Conservation (phyloP, 2,888 invertebrate species). For the Lacanobia wlatinum region DNA sequence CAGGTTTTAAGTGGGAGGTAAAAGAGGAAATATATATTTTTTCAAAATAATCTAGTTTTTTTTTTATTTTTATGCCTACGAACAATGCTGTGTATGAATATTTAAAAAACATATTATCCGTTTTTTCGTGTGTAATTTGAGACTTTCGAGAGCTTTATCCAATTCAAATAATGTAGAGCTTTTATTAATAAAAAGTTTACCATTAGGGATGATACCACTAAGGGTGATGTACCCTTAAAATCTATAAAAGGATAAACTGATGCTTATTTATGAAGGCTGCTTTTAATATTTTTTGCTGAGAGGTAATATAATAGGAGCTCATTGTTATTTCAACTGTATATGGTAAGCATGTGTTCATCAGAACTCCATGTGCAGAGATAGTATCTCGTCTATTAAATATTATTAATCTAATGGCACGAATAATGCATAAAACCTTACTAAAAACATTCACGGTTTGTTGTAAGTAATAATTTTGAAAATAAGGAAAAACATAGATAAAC, state of each 20-base stretch:
- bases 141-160: neutral
- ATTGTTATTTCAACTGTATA: conserved; percentile 26
- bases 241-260: conserved; percentile 10
- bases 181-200: neutral
- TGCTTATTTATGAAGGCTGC: neutral
- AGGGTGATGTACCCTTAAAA: conserved; percentile 16
- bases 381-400: conserved; percentile 1
- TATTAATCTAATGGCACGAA: neutral
- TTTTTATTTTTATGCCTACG: too few species aligned
- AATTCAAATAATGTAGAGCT: neutral
- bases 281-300: conserved; percentile 7
- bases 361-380: conserved; percentile 10
- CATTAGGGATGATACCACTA: conserved; percentile 1
- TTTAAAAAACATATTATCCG: too few species aligned
- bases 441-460: conserved; percentile 23
- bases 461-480: conserved; percentile 17
- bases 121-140: conserved; percentile 11
- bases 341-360: conserved; percentile 25
- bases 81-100: neutral
- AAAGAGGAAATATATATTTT: neutral
- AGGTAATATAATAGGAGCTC: conserved; percentile 11
- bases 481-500: conserved; percentile 3
- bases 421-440: conserved; percentile 7
- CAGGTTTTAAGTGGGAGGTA: too few species aligned
- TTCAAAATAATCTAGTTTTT: too few species aligned